A percentile compares a stretch with the other conserved stretches of the same genome.
These are phyloP conservation scores for Catocala fraxini DNA, from an alignment of 2,888 invertebrate genomes.

Conservation along the genomic window DNA sequence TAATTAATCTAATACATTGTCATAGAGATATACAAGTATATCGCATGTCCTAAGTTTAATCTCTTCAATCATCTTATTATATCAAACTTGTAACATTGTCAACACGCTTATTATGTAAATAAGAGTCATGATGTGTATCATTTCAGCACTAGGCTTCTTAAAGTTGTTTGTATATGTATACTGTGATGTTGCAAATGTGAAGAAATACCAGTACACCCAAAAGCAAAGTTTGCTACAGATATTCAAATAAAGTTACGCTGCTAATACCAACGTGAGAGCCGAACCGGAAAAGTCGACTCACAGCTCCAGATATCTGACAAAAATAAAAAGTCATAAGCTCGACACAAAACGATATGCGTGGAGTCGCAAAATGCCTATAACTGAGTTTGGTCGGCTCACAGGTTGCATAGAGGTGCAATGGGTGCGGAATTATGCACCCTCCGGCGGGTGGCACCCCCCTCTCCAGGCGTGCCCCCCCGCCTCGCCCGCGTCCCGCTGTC, in stretches of 20 bases:
- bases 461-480: conserved; percentile 20
- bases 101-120: too few species aligned
- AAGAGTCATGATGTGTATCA: too few species aligned
- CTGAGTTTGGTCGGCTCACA: conserved; percentile 60
- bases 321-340: conserved; percentile 40
- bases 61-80: too few species aligned
- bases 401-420: conserved; percentile 65
- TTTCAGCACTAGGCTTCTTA: too few species aligned
- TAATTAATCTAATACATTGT: too few species aligned
- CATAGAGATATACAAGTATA: too few species aligned
- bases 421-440: conserved; percentile 72
- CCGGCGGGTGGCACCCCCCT: conserved; percentile 39
- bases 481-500: conserved; percentile 30
- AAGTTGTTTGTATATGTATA: too few species aligned
- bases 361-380: conserved; percentile 67
- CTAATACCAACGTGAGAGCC: conserved; percentile 13
- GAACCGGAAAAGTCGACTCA: conserved; percentile 30
- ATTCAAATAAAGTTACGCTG: conserved; percentile 10
- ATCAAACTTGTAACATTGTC: too few species aligned
- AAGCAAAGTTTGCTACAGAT: not conserved
- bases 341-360: conserved; percentile 50
- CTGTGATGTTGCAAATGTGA: too few species aligned
- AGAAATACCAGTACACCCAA: not conserved
- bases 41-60: too few species aligned
- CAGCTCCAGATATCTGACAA: conserved; percentile 34